Evolutionary conservation across 2,113 vertebrate species (phyloP), one percentile per base, ranked within the genome.

Genomic region (Grantiella picta): DNA sequence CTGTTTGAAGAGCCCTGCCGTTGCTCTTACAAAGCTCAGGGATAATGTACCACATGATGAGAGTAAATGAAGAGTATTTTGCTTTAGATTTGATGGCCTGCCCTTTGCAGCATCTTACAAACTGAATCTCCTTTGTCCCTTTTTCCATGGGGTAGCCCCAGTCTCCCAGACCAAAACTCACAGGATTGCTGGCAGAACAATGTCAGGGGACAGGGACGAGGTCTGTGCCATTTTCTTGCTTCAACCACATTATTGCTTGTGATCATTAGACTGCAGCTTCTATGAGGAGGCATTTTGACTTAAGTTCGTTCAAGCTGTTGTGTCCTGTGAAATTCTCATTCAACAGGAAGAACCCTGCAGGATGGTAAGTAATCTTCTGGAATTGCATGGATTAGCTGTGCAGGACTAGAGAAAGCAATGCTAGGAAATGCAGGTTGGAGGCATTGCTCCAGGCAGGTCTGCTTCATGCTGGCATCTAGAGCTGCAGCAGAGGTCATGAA

Each of bases 1-100:
- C 88, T 81, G 80, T 90, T 79, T 81, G 88, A 89, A 94, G 91
- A 97, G 86, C 80, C 31, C 47, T 93, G 79, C 68, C 68, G 45
- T 92, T 87, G 28, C 94, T 96, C 90, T 91, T 76, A 82, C 70
- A 90, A 76, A 95, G 90, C 89, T 73, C 24, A 0, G 28, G 53
- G 88, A 85, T 91, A 76, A 90, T 44, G 63, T 65, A 90, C 59
- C 56, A 31, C 73, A 57, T 10, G 49, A 86, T 1, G 20, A 72
- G 42, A 71, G 82, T 64, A 90, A 93, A 89, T 89, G 57, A 90
- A 68, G 68, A 93, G 86, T 84, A 64, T 83, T 89, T 88, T 83
- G 71, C 56, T 81, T 90, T 1, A 33, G 69, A 40, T 78, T 60
- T 66, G 60, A 66, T 83, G 56, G 59, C 56, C 36, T 90, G 68